Evolutionary conservation across 2,888 invertebrate genomes (phyloP).

Genomic region (Leptothorax acervorum): DNA sequence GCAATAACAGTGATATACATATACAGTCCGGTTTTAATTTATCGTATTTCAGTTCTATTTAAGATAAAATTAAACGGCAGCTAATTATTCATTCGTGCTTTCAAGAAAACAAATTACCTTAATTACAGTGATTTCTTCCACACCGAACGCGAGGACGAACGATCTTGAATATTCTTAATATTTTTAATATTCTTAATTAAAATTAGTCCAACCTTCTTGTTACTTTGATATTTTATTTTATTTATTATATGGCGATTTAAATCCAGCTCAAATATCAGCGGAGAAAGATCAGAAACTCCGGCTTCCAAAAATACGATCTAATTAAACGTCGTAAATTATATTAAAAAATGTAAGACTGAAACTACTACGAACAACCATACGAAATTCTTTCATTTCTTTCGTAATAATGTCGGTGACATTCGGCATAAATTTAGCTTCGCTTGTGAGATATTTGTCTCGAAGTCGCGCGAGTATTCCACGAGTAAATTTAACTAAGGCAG

Average conservation of each 20-base stretch:
- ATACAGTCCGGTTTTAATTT: conserved; percentile 10
- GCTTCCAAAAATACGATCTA: neutral
- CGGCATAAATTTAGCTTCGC: conserved; percentile 9
- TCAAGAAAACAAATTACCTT: conserved; percentile 47
- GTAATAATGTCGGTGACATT: neutral
- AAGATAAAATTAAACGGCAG: conserved; percentile 27
- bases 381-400: neutral
- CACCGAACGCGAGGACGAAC: neutral
- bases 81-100: conserved; percentile 40
- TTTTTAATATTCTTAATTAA: conserved; percentile 49
- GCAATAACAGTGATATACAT: neutral
- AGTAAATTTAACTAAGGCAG: conserved; percentile 53
- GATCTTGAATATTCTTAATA: conserved; percentile 44
- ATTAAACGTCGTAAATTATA: conserved; percentile 13
- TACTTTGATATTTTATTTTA: conserved; percentile 23
- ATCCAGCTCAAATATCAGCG: neutral
- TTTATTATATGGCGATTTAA: conserved; percentile 20
- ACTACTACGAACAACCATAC: neutral
- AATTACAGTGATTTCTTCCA: conserved; percentile 41
- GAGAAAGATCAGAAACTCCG: neutral
- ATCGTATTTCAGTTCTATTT: neutral
- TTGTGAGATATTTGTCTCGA: neutral
- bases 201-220: conserved; percentile 25
- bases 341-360: neutral
- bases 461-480: conserved; percentile 42